These are phyloP conservation scores for Tolypeutes matacus DNA, from an alignment of 2,797 vertebrate genomes.

Conservation along the genomic window DNA sequence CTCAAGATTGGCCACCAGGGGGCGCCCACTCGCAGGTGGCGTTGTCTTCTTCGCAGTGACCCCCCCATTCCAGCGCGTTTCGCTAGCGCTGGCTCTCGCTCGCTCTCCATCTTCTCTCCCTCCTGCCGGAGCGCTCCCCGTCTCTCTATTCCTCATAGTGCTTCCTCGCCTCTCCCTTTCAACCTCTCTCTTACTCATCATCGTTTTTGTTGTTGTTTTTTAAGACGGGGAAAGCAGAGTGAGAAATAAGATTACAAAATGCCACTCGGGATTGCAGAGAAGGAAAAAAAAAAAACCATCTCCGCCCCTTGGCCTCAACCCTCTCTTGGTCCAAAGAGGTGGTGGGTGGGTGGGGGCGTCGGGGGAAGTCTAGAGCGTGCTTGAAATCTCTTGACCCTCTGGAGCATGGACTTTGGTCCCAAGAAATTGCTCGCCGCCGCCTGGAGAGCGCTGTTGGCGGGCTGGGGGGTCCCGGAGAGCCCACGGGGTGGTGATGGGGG, in stretches of 20 bases:
- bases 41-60: neutral
- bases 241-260: slow-evolving; percentile 70
- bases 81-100: too few species aligned
- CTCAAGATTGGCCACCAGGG: slow-evolving; percentile 74
- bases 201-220: neutral
- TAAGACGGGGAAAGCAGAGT: slow-evolving; percentile 65
- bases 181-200: slow-evolving; percentile 24
- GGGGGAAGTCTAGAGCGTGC: slow-evolving; percentile 16
- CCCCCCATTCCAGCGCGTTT: neutral
- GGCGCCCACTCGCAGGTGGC: slow-evolving; percentile 65
- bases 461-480: slow-evolving; percentile 1
- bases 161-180: slow-evolving; percentile 3
- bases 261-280: slow-evolving; percentile 37
- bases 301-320: slow-evolving; percentile 1
- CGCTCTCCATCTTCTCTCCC: neutral
- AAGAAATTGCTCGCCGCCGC: slow-evolving; percentile 60
- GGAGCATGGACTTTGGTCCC: slow-evolving; percentile 86
- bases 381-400: slow-evolving; percentile 73
- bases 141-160: neutral
- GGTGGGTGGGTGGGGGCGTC: neutral
- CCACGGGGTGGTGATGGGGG: neutral
- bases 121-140: neutral
- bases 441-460: neutral
- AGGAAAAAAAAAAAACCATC: neutral
- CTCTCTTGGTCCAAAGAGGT: slow-evolving; percentile 30